Conservation (phyloP, 2,113 vertebrate species). For the Atherinomorus stipes region DNA sequence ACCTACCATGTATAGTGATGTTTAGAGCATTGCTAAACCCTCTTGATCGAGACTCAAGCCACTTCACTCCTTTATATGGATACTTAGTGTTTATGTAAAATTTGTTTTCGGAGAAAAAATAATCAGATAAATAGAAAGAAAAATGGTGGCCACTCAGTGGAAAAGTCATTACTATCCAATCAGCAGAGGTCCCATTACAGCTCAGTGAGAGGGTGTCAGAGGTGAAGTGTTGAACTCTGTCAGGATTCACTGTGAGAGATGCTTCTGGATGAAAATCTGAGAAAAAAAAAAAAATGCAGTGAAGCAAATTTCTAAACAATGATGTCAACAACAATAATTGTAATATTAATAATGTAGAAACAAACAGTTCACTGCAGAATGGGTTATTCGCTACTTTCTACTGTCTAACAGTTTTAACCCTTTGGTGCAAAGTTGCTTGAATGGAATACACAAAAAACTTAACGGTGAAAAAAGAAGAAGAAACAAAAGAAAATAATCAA, state of each 20-base stretch:
- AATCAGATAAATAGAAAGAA: accelerated
- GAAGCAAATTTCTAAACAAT: neutral
- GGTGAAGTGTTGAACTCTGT: conserved; percentile 42
- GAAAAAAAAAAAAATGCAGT: neutral
- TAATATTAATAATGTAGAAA: too few species aligned
- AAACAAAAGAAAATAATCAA: neutral
- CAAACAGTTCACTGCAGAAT: too few species aligned
- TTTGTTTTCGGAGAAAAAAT: neutral
- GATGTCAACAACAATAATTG: too few species aligned
- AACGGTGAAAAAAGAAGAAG: neutral
- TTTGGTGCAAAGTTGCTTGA: neutral
- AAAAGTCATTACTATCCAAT: conserved; percentile 31
- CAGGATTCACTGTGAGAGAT: conserved; percentile 35
- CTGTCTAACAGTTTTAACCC: too few species aligned
- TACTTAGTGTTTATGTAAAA: accelerated
- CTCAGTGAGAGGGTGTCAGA: conserved; percentile 14
- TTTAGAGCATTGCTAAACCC: conserved; percentile 55
- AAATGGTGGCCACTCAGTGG: accelerated
- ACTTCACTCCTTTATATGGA: conserved; percentile 16
- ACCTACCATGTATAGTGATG: neutral
- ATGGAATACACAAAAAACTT: too few species aligned
- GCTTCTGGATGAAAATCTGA: conserved; percentile 13
- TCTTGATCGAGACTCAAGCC: conserved; percentile 57
- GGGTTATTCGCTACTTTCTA: too few species aligned
- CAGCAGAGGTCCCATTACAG: conserved; percentile 39